phyloP scores from a whole-genome alignment of 2,113 vertebrate species.

The Boleophthalmus pectinirostris region DNA sequence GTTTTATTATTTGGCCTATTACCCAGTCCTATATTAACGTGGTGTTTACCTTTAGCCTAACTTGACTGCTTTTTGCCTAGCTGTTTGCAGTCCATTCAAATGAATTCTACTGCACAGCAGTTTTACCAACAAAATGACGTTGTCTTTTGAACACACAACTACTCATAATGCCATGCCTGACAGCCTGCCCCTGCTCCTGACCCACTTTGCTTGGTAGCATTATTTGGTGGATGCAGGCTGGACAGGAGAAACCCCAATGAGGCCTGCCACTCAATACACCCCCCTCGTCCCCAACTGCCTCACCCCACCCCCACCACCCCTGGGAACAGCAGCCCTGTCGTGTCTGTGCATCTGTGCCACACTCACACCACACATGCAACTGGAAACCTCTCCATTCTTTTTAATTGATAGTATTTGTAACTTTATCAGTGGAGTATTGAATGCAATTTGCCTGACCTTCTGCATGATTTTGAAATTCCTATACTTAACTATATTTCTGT shows the following conservation, averaged over 20 bases:
- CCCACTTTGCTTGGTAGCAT: constrained; percentile 55
- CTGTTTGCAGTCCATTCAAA: background rate
- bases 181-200: constrained; percentile 58
- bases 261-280: constrained; percentile 35
- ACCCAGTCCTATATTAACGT: too few species aligned
- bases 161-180: constrained; percentile 25
- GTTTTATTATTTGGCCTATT: too few species aligned
- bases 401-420: background rate
- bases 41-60: too few species aligned
- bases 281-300: background rate
- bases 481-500: background rate
- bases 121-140: constrained; percentile 6
- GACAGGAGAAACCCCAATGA: constrained; percentile 45
- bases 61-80: too few species aligned
- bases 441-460: background rate
- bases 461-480: background rate
- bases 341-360: constrained; percentile 4
- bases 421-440: background rate
- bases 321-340: constrained; percentile 10
- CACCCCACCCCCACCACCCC: constrained; percentile 21
- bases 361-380: background rate
- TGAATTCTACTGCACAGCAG: constrained; percentile 13
- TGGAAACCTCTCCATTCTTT: background rate
- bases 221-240: constrained; percentile 54
- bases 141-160: constrained; percentile 5